phyloP scores from a whole-genome alignment of 2,113 vertebrate genomes.

The Tragelaphus strepsiceros region DNA sequence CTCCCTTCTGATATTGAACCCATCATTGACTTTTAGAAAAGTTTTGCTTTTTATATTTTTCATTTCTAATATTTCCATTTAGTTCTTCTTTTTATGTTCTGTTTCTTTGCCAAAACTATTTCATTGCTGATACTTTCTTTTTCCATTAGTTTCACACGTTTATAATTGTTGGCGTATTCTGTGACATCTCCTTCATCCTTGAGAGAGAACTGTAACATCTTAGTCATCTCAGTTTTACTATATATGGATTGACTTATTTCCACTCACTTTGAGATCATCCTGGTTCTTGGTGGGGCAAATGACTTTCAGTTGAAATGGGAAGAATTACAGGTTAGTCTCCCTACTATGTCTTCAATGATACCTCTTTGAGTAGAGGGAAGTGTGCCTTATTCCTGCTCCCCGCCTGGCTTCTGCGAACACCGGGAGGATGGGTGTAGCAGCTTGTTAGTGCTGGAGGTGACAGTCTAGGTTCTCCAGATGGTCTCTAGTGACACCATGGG shows the following conservation, averaged over 20 bases:
- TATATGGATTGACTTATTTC: neutral
- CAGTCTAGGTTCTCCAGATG: neutral
- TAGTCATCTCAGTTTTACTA: neutral
- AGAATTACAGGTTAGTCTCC: neutral
- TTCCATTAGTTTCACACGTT: neutral
- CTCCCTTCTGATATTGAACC: neutral
- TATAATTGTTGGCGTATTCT: neutral
- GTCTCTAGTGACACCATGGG: neutral
- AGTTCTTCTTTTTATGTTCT: neutral
- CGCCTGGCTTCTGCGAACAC: neutral
- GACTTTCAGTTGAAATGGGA: neutral
- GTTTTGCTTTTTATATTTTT: neutral
- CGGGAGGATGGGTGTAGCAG: neutral
- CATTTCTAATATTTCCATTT: neutral
- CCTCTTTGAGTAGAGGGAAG: neutral
- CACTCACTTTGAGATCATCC: neutral
- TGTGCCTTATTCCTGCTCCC: neutral
- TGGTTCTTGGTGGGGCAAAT: neutral
- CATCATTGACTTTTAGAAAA: neutral
- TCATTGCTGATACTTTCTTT: neutral
- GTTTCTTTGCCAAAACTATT: neutral
- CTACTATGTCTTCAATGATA: neutral
- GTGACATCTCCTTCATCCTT: neutral
- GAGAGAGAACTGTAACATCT: neutral
- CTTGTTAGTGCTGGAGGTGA: neutral